Percentiles rank a stretch among this genome's conserved stretches.
Evolutionary conservation across 2,888 invertebrate genomes (phyloP).

Genomic region (Rotaria socialis): DNA sequence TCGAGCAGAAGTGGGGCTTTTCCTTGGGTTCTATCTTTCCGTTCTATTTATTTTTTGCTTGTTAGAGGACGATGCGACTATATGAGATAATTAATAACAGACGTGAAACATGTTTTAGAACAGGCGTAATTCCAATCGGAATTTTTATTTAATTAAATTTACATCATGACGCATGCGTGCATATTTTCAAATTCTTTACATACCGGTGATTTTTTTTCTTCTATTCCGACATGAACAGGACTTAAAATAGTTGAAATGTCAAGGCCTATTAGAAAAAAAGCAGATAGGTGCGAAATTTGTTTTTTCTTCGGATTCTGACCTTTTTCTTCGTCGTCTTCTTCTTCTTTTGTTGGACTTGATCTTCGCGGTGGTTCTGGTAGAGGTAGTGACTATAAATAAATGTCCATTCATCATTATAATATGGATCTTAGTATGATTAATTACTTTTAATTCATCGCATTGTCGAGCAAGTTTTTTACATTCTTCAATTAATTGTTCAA

Average conservation of each 20-base stretch:
- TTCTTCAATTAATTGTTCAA: background rate
- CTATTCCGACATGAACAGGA: background rate
- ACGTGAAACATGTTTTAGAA: no score
- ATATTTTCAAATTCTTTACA: background rate
- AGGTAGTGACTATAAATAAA: background rate
- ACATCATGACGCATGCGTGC: no score
- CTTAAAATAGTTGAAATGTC: background rate
- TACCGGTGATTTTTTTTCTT: background rate
- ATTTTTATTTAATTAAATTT: no score
- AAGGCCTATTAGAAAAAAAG: background rate
- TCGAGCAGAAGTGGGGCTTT: no score
- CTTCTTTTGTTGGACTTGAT: background rate
- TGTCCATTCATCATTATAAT: no score
- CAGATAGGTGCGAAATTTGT: no score
- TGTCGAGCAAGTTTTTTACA: background rate
- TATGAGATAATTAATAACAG: no score
- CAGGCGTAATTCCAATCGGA: no score
- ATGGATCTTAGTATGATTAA: background rate
- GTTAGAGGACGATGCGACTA: no score
- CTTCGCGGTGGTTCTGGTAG: background rate
- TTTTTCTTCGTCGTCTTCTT: background rate
- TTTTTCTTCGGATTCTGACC: no score
- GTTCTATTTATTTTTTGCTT: no score
- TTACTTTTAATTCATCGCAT: slow-evolving; percentile 31
- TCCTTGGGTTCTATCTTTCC: no score